These are phyloP conservation scores for Acheta domesticus DNA, from an alignment of 2,888 invertebrate genomes.

Conservation along the genomic window DNA sequence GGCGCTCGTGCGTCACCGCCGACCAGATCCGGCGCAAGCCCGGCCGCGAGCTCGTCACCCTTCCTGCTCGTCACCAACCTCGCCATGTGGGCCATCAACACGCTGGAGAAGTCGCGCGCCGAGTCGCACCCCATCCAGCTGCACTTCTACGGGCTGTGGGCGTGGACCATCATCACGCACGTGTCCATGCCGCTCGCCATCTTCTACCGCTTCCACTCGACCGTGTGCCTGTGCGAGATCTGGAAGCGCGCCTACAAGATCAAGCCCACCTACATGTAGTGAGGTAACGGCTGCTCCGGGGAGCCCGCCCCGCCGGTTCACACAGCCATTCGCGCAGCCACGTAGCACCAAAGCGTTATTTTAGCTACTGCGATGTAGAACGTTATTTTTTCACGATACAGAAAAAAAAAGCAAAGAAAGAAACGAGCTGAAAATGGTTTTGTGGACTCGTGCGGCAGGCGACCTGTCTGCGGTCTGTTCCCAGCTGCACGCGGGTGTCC, in stretches of 20 bases:
- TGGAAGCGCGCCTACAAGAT: conserved; percentile 95
- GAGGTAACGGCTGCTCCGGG: conserved; percentile 35
- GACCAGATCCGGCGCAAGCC: conserved; percentile 84
- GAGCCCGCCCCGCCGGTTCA: conserved; percentile 25
- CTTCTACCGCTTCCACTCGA: conserved; percentile 92
- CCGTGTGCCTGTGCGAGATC: conserved; percentile 92
- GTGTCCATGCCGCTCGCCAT: conserved; percentile 90
- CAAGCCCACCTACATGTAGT: conserved; percentile 79
- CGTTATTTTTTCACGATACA: conserved; percentile 3
- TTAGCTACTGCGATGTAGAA: neutral
- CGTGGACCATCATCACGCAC: conserved; percentile 93
- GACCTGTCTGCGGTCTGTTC: too few relatives aligned
- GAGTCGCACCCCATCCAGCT: conserved; percentile 89
- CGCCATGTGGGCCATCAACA: conserved; percentile 93
- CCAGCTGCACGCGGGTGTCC: too few relatives aligned
- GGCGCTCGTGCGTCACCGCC: conserved; percentile 74
- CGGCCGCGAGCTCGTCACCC: conserved; percentile 89
- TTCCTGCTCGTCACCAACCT: conserved; percentile 85
- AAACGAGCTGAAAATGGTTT: neutral
- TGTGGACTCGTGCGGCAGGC: neutral
- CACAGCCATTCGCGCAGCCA: neutral
- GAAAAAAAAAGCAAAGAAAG: neutral
- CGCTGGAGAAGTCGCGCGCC: conserved; percentile 83
- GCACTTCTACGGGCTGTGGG: conserved; percentile 89
- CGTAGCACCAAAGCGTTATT: neutral